Conservation (phyloP, 2,113 vertebrate species). For the Entosphenus tridentatus region DNA sequence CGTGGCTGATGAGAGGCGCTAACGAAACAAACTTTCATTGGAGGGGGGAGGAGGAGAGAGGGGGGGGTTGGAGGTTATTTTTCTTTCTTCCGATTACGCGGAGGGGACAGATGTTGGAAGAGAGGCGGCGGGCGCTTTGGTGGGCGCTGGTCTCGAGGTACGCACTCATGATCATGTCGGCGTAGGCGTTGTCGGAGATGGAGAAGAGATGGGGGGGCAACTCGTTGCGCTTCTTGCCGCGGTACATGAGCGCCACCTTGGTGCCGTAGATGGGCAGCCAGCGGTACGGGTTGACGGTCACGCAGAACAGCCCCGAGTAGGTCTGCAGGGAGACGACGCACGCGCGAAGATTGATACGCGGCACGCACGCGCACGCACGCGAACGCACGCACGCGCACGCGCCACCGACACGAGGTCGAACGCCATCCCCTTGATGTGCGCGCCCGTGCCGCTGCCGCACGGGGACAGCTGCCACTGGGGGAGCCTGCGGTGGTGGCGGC, state of each 20-base stretch:
- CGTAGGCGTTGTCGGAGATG: slow-evolving; percentile 15
- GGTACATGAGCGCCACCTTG: slow-evolving; percentile 13
- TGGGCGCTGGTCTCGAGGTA: not conserved
- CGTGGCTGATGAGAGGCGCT: too few relatives aligned
- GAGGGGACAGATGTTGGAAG: not conserved
- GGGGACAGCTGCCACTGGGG: too few relatives aligned
- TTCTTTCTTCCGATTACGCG: slow-evolving; percentile 7
- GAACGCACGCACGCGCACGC: too few relatives aligned
- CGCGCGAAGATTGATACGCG: too few relatives aligned
- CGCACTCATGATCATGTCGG: slow-evolving; percentile 15
- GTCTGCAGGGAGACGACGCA: slow-evolving; percentile 7
- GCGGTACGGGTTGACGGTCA: slow-evolving; percentile 8
- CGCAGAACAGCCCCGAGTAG: slow-evolving; percentile 11
- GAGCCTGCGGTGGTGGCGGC: too few relatives aligned
- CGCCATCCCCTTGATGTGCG: too few relatives aligned
- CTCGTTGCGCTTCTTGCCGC: slow-evolving; percentile 17
- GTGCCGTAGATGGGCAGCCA: slow-evolving; percentile 10
- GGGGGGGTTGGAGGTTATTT: not conserved
- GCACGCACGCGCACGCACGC: too few relatives aligned
- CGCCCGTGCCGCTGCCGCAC: too few relatives aligned
- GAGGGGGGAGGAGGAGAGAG: slow-evolving; percentile 21
- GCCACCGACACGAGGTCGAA: too few relatives aligned
- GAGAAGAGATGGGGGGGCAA: slow-evolving; percentile 16
- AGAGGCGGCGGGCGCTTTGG: too few relatives aligned
- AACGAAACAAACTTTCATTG: slow-evolving; percentile 7